These are phyloP conservation scores for Crotalus tigris DNA, from an alignment of 2,113 vertebrate genomes.

Conservation along the genomic window DNA sequence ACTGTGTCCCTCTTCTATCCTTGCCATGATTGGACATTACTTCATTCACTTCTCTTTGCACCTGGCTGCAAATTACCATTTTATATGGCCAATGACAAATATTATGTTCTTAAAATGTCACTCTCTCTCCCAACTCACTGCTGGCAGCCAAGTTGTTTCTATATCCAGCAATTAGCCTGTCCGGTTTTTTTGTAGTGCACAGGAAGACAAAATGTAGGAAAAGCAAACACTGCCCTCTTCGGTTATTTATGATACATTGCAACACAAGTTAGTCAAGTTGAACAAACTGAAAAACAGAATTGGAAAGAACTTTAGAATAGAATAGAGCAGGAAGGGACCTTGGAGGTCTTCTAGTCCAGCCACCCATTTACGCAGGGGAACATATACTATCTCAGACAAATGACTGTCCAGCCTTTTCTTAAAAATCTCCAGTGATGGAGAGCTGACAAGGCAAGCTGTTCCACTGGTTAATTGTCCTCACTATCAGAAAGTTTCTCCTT, in stretches of 20 bases:
- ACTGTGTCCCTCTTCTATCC: neutral
- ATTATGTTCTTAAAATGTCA: neutral
- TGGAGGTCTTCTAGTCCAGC: no score
- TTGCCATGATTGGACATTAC: neutral
- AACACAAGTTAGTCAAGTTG: neutral
- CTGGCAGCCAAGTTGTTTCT: neutral
- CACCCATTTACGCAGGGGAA: no score
- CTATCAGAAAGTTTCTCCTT: no score
- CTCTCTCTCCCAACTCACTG: neutral
- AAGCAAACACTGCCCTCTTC: conserved; percentile 60
- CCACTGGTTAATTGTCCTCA: no score
- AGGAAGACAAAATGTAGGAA: neutral
- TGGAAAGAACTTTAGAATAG: neutral
- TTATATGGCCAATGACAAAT: neutral
- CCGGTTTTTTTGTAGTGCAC: neutral
- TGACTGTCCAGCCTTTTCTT: no score
- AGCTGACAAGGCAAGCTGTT: no score
- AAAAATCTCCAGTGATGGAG: no score
- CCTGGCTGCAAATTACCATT: neutral
- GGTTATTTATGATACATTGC: conserved; percentile 24
- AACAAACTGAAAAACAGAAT: neutral
- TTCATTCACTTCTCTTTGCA: neutral
- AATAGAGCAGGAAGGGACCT: no score
- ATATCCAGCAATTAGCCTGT: neutral
- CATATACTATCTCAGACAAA: no score